Evolutionary conservation across 2,888 invertebrate species (phyloP), one percentile per base, ranked within the genome.

Genomic region (Thumatha senex): DNA sequence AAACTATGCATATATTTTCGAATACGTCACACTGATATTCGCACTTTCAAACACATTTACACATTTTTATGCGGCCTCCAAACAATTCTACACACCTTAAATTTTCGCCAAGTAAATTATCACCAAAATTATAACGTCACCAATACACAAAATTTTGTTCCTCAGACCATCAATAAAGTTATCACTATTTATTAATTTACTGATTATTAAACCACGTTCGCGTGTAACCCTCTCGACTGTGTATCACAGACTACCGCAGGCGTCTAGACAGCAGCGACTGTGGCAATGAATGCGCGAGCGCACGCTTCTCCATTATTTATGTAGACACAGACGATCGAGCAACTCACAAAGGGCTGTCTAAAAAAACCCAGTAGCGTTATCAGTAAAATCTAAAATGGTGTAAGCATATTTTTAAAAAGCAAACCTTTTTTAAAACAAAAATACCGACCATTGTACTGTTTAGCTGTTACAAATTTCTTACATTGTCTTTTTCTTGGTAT

Each of bases 261-360:
- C 18, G 18, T 24, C 5, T 50, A 14, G 41, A 58, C 45, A 48
- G 46, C 13, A 38, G 63, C 74, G 73, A 54, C 74, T 72, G 75
- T 77, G 79, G 74, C 76, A 80, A 57, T 80, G 75, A 78, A 67
- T 76, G 79, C 74, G 68, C 56, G 29, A 41, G 69, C 64, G 71
- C 70, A 56, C 40, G 50, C 53, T n/a, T 51, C 47, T 45, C 57
- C 63, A 64, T 67, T 73, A 72, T 75, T 74, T 77, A 77, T 76
- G 70, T 69, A 58, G 46, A 51, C 40, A 38, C 24, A 50, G 24
- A n/a, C n/a, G n/a, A 36, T 31, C 38, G 31, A 33, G 40, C 57
- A 52, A 48, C 42, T 47, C 51, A 57, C 57, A 58, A 58, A 45
- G 41, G 36, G 14, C 46, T 58, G n/a, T n/a, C n/a, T n/a, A n/a